phyloP scores from a whole-genome alignment of 2,888 invertebrate genomes.

The Hyposoter didymator region DNA sequence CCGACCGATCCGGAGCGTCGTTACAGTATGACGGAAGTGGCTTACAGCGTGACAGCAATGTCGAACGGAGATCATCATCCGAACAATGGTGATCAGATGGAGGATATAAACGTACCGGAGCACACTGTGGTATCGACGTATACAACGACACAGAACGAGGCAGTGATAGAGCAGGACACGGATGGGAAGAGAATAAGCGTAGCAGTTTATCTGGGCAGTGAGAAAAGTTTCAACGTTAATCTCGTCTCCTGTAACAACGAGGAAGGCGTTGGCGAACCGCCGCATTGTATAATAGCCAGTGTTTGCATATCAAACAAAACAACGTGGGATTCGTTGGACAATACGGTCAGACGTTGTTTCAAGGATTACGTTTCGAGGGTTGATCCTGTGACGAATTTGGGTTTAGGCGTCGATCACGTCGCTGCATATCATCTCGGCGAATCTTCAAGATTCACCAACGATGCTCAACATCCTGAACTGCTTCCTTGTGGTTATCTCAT shows the following conservation, averaged over 20 bases:
- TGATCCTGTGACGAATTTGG: slow-evolving; percentile 92
- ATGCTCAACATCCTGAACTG: slow-evolving; percentile 93
- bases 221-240: slow-evolving; percentile 87
- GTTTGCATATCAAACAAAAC: slow-evolving; percentile 96
- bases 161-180: slow-evolving; percentile 85
- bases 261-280: slow-evolving; percentile 82
- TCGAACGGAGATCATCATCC: slow-evolving; percentile 78
- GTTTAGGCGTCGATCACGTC: slow-evolving; percentile 91
- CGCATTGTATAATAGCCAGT: slow-evolving; percentile 90
- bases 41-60: slow-evolving; percentile 79
- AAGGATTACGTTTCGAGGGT: slow-evolving; percentile 97
- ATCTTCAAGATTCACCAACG: slow-evolving; percentile 90
- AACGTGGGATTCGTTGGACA: slow-evolving; percentile 97
- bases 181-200: slow-evolving; percentile 95
- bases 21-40: slow-evolving; percentile 83
- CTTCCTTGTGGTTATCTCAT: slow-evolving; percentile 97
- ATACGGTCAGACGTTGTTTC: slow-evolving; percentile 95
- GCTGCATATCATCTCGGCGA: slow-evolving; percentile 97
- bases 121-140: slow-evolving; percentile 75
- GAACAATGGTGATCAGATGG: slow-evolving; percentile 75
- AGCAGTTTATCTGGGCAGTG: slow-evolving; percentile 92
- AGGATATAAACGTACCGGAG: slow-evolving; percentile 77
- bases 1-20: slow-evolving; percentile 83
- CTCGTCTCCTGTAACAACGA: slow-evolving; percentile 83
- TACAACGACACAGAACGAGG: slow-evolving; percentile 74